Evolutionary conservation across 2,888 invertebrate genomes (phyloP).

Genomic region (Cataglyphis altisquamis): DNA sequence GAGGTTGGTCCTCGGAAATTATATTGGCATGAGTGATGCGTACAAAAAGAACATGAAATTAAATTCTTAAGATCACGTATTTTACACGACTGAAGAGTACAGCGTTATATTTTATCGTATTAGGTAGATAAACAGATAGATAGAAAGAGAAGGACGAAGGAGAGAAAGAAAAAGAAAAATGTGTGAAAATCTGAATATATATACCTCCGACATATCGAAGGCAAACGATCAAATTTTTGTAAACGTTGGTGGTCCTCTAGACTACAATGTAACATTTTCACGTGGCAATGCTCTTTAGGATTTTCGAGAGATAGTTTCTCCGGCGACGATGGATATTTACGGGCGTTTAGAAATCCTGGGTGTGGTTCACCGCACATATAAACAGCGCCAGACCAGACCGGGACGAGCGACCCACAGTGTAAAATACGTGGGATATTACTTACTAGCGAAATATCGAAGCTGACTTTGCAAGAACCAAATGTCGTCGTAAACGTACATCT

Average conservation of each 20-base stretch:
- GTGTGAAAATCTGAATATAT: conserved; percentile 60
- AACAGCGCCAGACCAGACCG: conserved; percentile 59
- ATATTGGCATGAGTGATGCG: not conserved
- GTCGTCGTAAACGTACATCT: conserved; percentile 42
- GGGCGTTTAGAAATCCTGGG: conserved; percentile 80
- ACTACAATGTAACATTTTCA: conserved; percentile 71
- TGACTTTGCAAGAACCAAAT: conserved; percentile 63
- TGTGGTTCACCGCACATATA: conserved; percentile 78
- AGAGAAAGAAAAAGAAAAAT: conserved; percentile 50
- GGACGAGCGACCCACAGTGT: conserved; percentile 65
- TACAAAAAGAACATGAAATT: conserved; percentile 6
- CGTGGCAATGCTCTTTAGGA: conserved; percentile 65
- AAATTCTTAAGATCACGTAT: conserved; percentile 62
- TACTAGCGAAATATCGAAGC: conserved; percentile 65
- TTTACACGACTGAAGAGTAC: conserved; percentile 59
- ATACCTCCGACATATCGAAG: conserved; percentile 54
- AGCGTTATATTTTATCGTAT: conserved; percentile 68
- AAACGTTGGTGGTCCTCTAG: conserved; percentile 74
- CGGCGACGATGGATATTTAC: conserved; percentile 77
- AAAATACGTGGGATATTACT: conserved; percentile 73
- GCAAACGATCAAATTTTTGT: conserved; percentile 72
- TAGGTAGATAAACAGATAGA: not conserved
- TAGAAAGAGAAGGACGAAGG: conserved; percentile 4
- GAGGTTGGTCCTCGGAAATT: not conserved
- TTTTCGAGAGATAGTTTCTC: conserved; percentile 76